phyloP scores from a whole-genome alignment of 2,113 vertebrate species.

The Sitta europaea region DNA sequence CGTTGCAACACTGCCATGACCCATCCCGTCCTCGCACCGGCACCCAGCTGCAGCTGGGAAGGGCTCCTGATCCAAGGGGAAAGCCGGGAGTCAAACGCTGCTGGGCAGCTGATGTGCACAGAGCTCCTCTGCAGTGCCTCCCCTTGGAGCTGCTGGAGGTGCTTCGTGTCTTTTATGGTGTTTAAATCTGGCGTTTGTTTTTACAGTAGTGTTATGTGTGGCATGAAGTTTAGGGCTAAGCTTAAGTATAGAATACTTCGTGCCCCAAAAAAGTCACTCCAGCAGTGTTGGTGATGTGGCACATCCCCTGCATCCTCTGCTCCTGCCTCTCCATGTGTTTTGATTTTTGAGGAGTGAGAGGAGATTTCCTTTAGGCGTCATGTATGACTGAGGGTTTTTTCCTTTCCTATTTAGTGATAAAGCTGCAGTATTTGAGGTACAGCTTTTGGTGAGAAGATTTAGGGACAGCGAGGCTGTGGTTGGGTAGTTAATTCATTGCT shows the following conservation, averaged over 20 bases:
- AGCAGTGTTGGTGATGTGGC: neutral
- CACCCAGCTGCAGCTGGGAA: neutral
- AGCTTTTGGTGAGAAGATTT: neutral
- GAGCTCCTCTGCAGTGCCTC: neutral
- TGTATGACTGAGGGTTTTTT: neutral
- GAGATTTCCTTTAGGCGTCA: neutral
- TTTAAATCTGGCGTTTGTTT: neutral
- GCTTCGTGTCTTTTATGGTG: neutral
- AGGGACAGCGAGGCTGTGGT: neutral
- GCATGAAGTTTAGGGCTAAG: neutral
- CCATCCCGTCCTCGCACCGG: neutral
- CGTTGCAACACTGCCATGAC: neutral
- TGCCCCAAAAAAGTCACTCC: neutral
- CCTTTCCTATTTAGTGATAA: neutral
- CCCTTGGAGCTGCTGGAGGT: neutral
- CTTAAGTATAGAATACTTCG: accelerated
- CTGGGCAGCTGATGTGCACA: neutral
- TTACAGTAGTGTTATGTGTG: neutral
- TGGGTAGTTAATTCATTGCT: neutral
- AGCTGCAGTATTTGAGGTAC: neutral
- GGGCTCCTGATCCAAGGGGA: neutral
- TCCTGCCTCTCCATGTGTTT: neutral
- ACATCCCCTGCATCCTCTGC: neutral
- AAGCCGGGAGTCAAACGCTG: too few relatives aligned
- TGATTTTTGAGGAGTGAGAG: neutral